Evolutionary conservation across 2,113 vertebrate species (phyloP), one percentile per base, ranked within the genome.

Genomic region (Mesocricetus auratus): DNA sequence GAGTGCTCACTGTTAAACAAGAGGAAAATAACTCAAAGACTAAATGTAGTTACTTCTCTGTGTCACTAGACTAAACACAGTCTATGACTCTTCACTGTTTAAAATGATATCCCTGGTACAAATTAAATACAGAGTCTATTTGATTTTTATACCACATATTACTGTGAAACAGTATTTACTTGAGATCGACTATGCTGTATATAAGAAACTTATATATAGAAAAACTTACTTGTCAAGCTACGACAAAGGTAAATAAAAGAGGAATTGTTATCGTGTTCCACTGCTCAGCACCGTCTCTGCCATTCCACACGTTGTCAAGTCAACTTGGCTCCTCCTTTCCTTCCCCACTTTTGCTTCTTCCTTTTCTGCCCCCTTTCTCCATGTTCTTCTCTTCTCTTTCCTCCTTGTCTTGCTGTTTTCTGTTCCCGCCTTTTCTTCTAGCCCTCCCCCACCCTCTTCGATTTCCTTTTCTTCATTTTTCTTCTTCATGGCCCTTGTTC

Each of bases 11-110:
- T 58, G n/a, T 77, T 91, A 60, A 95, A 66, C 42, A 10, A 93
- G 17, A 93, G 64, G 2, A 94, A 78, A 78, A 8, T 56, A 87
- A 62, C n/a, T 50, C 22, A 42, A 92, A 93, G n/a, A 73, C 50
- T 90, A 79, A 92, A 77, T 74, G 36, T 26, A 71, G 53, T 94
- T 74, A 36, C 7, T 7, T 93, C 9, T 94, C 22, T 82, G 26
- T 90, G 42, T 83, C 29, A 66, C 45, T 81, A 89, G 64, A 94
- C 64, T 94, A 79, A 94, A 78, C 36, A 73, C 29, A 56, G 12
- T 53, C 71, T 87, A n/a, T 90, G 39, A 93, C 29, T 78, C 16
- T 45, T 10, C 22, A 62, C 91, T 93, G 85, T 68, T 77, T 79
- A 50, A 91, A 68, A 81, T 82, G 31, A 90, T 56, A 89, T 16